Evolutionary conservation across 2,797 vertebrate species (phyloP), one percentile per base, ranked within the genome.

Genomic region (Lycodopsis pacificus): DNA sequence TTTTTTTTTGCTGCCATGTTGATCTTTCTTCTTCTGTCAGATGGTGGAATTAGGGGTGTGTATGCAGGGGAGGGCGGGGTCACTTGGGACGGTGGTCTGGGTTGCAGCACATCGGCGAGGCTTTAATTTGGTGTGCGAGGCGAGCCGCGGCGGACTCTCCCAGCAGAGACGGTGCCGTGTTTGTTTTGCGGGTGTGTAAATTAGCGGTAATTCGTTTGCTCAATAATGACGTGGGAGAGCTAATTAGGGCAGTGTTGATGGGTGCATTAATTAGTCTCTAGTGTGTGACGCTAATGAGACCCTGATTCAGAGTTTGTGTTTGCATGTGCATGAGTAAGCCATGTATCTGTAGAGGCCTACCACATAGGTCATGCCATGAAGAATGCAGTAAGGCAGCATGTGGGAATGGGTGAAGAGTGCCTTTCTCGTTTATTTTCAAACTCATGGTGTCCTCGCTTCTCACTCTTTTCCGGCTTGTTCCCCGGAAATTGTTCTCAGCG

Each of bases 131-230:
- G 81, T 73, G 79, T 76, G 85, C 44, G 70, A 85, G 81, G 56
- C 73, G 73, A 87, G 89, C 77, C 48, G 66, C 79, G 49, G 84
- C 42, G 71, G 89, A 80, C 88, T 89, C 88, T 93, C 93, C 93
- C 93, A 84, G 88, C 80, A 92, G 93, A 93, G 86, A 85, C 53
- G 76, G 82, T 67, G 88, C 86, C 90, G 92, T 95, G 94, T 95
- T 95, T 96, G 94, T 95, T 94, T 95, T 94, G 93, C 89, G 93
- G 93, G 88, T 92, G 91, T 94, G 92, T 94, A 92, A 94, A 95
- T 95, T 94, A 94, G 91, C 88, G 65, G 88, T 95, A 95, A 95
- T 95, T 95, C 89, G 92, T 95, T 94, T 95, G 93, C 95, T 95
- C 91, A 91, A 93, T 95, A 95, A 94, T 94, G 94, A 95, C 93